Evolutionary conservation across 2,888 invertebrate species (phyloP), one percentile per base, ranked within the genome.

Genomic region (Oligia strigilis): DNA sequence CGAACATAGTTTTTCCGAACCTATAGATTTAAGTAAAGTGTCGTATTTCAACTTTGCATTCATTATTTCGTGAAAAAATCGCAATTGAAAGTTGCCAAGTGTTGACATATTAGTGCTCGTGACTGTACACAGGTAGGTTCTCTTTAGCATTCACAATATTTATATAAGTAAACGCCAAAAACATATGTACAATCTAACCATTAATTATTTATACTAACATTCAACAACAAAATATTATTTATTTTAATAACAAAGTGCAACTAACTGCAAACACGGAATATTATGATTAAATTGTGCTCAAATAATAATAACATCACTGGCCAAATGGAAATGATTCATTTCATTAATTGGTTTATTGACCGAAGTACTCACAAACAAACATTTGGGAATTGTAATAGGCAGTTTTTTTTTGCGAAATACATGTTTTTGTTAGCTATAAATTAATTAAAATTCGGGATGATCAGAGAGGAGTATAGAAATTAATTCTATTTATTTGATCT

Each of bases 331-430:
- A 66, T 77, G 19, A 77, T 80, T 77, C n/a, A 76, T 46, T 43
- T 74, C 67, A 82, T 77, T 88, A 81, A 86, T 87, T 80, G 74
- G 77, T 78, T 77, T 79, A 88, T 80, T 82, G 72, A 73, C n/a
- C 67, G 72, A 88, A 79, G 70, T 86, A 75, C 46, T 86, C 77
- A 70, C 46, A 75, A 84, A 78, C 69, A 83, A 60, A 77, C 70
- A 72, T 64, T 62, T 58, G 43, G 23, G 36, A 29, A 36, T 49
- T n/a, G 40, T 60, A 77, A 75, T 70, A 49, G 23, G 52, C 58
- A 65, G 9, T 46, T 40, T 43, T 85, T 43, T 85, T 85, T 80
- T 76, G 65, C 4, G 2, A 64, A 64, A 73, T n/a, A 40, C 36
- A 52, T 81, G 19, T 36, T 73, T 67, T 72, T 73, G 23, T 82